Evolutionary conservation across 2,797 vertebrate genomes (phyloP).

Genomic region (Lithobates pipiens): DNA sequence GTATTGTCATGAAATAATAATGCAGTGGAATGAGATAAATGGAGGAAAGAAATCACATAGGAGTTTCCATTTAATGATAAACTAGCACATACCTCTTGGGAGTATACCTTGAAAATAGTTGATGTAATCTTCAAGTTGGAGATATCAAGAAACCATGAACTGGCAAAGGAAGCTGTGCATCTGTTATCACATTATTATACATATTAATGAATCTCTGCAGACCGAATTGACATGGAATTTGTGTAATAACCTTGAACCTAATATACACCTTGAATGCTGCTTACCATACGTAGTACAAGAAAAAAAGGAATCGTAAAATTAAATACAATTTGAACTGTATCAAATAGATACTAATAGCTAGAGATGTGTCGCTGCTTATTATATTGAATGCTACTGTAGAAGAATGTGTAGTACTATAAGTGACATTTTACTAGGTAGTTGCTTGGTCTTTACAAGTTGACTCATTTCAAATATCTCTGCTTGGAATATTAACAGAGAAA

Average conservation of each 20-base stretch:
- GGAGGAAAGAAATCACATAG: constrained; percentile 37
- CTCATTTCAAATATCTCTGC: background rate
- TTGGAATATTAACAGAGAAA: background rate
- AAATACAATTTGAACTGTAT: background rate
- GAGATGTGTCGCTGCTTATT: background rate
- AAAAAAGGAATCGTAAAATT: background rate
- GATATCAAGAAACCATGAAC: constrained; percentile 9
- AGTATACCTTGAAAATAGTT: constrained; percentile 14
- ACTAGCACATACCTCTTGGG: constrained; percentile 20
- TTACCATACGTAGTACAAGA: background rate
- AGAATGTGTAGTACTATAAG: background rate
- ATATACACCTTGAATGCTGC: too few relatives aligned
- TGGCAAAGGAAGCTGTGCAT: background rate
- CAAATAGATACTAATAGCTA: background rate
- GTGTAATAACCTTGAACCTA: constrained; percentile 6
- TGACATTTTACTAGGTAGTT: background rate
- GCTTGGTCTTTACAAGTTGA: too few relatives aligned
- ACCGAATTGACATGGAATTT: background rate
- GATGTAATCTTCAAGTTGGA: background rate
- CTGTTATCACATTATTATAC: constrained; percentile 2
- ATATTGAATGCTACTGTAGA: background rate
- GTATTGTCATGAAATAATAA: constrained; percentile 56
- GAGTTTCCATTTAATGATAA: constrained; percentile 52
- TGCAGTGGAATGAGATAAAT: constrained; percentile 36
- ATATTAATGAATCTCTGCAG: constrained; percentile 14